A percentile compares a stretch with the other conserved stretches of the same genome.
Evolutionary conservation across 92 coral and sea anemone species (phyloP).

Genomic region (Plumapathes pennacea): DNA sequence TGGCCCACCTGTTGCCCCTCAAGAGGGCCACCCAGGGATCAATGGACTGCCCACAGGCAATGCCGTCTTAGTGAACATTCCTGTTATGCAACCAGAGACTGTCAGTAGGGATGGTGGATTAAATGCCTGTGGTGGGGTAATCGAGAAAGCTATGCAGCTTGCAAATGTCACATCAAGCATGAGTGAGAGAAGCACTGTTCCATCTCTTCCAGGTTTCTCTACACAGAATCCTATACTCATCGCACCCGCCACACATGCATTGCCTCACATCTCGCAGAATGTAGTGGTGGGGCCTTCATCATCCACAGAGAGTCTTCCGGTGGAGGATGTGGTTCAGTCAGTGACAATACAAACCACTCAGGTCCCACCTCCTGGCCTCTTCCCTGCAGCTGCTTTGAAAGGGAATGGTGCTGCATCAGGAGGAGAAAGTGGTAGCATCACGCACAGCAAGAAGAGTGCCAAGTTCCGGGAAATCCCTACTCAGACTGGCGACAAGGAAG

Average conservation of each 20-base stretch:
- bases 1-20: constrained; percentile 20
- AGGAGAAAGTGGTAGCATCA: background rate
- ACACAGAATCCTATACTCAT: too few relatives aligned
- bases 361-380: constrained; percentile 2
- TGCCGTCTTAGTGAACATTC: constrained; percentile 60
- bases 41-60: constrained; percentile 30
- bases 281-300: constrained; percentile 22
- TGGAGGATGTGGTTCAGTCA: constrained; percentile 29
- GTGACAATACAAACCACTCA: constrained; percentile 36
- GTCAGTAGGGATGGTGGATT: constrained; percentile 23
- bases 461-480: constrained; percentile 65
- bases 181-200: too few relatives aligned
- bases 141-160: constrained; percentile 81
- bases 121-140: constrained; percentile 35
- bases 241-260: too few relatives aligned
- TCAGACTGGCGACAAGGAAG: constrained; percentile 70
- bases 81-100: constrained; percentile 52
- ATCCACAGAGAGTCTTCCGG: constrained; percentile 26
- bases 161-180: constrained; percentile 44
- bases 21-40: background rate
- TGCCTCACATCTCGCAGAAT: constrained; percentile 13
- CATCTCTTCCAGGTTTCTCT: too few relatives aligned
- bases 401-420: background rate
- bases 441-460: constrained; percentile 14
- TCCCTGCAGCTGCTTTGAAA: constrained; percentile 1